These are phyloP conservation scores for Smittia sp. DNA, from an alignment of 2,888 invertebrate species.

Conservation along the genomic window DNA sequence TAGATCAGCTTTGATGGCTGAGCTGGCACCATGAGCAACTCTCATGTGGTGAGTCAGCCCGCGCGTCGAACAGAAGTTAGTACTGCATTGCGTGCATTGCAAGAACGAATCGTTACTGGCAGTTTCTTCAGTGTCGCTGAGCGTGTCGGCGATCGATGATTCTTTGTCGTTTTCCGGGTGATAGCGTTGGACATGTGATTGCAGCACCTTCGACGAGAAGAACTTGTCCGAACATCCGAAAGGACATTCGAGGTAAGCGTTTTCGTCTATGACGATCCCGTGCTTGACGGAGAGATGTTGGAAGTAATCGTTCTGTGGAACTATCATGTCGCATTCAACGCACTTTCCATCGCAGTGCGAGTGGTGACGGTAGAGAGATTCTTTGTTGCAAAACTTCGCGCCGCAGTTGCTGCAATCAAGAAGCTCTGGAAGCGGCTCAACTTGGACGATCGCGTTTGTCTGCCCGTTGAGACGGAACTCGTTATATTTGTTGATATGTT, in stretches of 20 bases:
- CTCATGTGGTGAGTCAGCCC: neutral
- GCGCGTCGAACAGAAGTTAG: neutral
- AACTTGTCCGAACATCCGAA: slow-evolving; percentile 15
- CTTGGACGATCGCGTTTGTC: neutral
- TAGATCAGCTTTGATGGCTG: neutral
- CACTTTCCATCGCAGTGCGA: slow-evolving; percentile 20
- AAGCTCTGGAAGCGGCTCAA: neutral
- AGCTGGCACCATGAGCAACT: neutral
- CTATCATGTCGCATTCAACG: slow-evolving; percentile 14
- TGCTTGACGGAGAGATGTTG: slow-evolving; percentile 5
- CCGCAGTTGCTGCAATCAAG: neutral
- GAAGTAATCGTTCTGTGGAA: slow-evolving; percentile 7
- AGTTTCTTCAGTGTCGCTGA: slow-evolving; percentile 13
- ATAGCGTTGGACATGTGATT: neutral
- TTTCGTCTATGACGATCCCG: neutral
- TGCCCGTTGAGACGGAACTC: neutral
- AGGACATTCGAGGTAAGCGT: slow-evolving; percentile 14
- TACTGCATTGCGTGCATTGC: neutral
- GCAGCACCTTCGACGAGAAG: slow-evolving; percentile 1
- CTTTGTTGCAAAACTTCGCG: neutral
- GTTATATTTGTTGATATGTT: slow-evolving; percentile 6
- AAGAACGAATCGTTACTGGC: neutral
- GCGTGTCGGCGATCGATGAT: neutral
- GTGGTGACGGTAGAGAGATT: neutral
- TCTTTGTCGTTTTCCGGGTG: slow-evolving; percentile 22